Evolutionary conservation across 2,888 invertebrate species (phyloP).

Genomic region (Prenolepis imparis): DNA sequence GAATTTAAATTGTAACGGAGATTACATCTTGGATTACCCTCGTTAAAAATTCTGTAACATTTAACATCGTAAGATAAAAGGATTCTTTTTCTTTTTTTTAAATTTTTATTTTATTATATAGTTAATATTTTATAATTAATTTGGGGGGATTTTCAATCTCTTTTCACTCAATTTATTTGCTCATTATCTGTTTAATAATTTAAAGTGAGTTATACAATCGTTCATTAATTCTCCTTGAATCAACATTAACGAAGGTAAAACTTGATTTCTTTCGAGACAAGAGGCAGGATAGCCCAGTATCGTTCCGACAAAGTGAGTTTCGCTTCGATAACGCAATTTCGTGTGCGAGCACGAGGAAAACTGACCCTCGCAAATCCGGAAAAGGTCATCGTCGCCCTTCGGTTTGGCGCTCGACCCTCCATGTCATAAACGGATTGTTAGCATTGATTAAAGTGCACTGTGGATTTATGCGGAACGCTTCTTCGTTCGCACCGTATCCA

Average conservation of each 20-base stretch:
- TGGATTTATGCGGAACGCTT: slow-evolving; percentile 58
- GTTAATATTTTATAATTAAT: slow-evolving; percentile 17
- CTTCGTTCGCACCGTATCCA: slow-evolving; percentile 22
- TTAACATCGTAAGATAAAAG: background rate
- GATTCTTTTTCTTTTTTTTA: background rate
- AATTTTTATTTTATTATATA: slow-evolving; percentile 3
- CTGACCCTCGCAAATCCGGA: slow-evolving; percentile 74
- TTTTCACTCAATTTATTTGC: background rate
- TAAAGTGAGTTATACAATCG: slow-evolving; percentile 6
- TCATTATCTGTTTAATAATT: slow-evolving; percentile 1
- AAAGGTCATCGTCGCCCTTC: slow-evolving; percentile 65
- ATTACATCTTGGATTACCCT: background rate
- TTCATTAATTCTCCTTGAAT: slow-evolving; percentile 26
- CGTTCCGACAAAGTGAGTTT: slow-evolving; percentile 49
- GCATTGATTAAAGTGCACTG: slow-evolving; percentile 78
- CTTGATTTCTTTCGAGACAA: slow-evolving; percentile 44
- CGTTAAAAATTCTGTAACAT: slow-evolving; percentile 13
- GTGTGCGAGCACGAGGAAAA: slow-evolving; percentile 53
- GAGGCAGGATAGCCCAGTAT: slow-evolving; percentile 21
- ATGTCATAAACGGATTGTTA: slow-evolving; percentile 79
- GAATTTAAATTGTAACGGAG: slow-evolving; percentile 14
- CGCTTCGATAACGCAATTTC: slow-evolving; percentile 68
- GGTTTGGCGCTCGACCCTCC: slow-evolving; percentile 64
- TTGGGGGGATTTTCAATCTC: background rate
- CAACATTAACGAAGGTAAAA: slow-evolving; percentile 41